Evolutionary conservation across 2,797 vertebrate genomes (phyloP), one percentile per base, ranked within the genome.

Genomic region (Cossypha dichroa): DNA sequence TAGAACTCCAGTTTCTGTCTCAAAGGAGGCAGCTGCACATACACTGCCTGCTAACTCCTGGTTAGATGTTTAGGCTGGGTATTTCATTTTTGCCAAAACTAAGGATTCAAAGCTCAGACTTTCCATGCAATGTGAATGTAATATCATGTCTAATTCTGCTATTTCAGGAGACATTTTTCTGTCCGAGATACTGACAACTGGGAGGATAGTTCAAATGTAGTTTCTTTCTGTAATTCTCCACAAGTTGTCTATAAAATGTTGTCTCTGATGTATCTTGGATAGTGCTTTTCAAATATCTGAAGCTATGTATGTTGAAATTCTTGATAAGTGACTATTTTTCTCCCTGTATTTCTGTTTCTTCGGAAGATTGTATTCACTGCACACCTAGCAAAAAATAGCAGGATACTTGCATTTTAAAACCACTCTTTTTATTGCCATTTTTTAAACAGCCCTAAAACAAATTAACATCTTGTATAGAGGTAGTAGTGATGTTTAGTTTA

Each of bases 391-490:
- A 84, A 93, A 72, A 54, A 33, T 4, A 26, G 14, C 19, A 13
- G 38, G 7, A 60, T 79, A 36, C 54, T 74, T 87, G 17, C 41
- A 40, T 82, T 91, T 92, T 73, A 26, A 76, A 87, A 46, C 13
- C 17, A 48, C 13, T 82, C 5, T 28, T 60, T 75, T 81, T 51
- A 59, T 69, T 85, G 56, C 63, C 36, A n/a, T 15, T 85, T 90
- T 72, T 73, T 54, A 76, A 93, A 63, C 31, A 70, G 40, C 8
- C 33, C 41, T 84, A 60, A 74, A 96, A 67, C 34, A 82, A 89
- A 74, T 80, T 10, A 77, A 3, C n/a, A 14, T 77, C 11, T 54
- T 2, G 3, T 52, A 9, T 0, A 48, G 52, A 29, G 49, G 19
- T 33, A 63, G 55, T 19, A 85, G 67, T 87, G 33, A 13, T 75